A percentile compares a stretch with the other conserved stretches of the same genome.
These are phyloP conservation scores for Ecliptopera silaceata DNA, from an alignment of 2,888 invertebrate species.

Conservation along the genomic window DNA sequence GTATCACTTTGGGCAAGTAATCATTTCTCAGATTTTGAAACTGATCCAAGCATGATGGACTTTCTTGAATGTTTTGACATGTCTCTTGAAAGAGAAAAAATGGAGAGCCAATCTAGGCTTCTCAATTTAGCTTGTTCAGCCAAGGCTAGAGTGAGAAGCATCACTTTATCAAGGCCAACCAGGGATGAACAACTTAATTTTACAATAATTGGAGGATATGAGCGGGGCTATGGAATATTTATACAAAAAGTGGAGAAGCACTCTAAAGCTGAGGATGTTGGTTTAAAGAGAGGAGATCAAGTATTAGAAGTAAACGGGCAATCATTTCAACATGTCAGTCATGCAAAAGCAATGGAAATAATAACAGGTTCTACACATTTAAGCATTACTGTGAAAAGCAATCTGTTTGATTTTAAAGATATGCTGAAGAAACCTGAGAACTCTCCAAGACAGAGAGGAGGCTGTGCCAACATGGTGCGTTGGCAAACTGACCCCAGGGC, in stretches of 20 bases:
- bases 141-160: constrained; percentile 95
- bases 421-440: constrained; percentile 89
- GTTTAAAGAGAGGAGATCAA: constrained; percentile 98
- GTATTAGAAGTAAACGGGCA: constrained; percentile 99
- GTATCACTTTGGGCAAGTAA: constrained; percentile 99
- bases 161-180: constrained; percentile 95
- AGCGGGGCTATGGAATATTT: constrained; percentile 96
- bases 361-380: constrained; percentile 97
- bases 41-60: constrained; percentile 97
- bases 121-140: constrained; percentile 98
- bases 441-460: constrained; percentile 88
- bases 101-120: constrained; percentile 91
- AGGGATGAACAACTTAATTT: constrained; percentile 97
- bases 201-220: constrained; percentile 96
- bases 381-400: constrained; percentile 98
- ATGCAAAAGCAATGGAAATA: constrained; percentile 95
- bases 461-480: constrained; percentile 85
- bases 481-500: constrained; percentile 88
- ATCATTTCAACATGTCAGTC: constrained; percentile 96
- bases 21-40: constrained; percentile 99
- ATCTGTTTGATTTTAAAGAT: constrained; percentile 92
- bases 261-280: constrained; percentile 97
- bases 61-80: constrained; percentile 96
- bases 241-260: constrained; percentile 96
- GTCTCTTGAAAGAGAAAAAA: constrained; percentile 91